Evolutionary conservation across 1,140 invertebrate species (phyloP).

Genomic region (Drosophila setifemur): DNA sequence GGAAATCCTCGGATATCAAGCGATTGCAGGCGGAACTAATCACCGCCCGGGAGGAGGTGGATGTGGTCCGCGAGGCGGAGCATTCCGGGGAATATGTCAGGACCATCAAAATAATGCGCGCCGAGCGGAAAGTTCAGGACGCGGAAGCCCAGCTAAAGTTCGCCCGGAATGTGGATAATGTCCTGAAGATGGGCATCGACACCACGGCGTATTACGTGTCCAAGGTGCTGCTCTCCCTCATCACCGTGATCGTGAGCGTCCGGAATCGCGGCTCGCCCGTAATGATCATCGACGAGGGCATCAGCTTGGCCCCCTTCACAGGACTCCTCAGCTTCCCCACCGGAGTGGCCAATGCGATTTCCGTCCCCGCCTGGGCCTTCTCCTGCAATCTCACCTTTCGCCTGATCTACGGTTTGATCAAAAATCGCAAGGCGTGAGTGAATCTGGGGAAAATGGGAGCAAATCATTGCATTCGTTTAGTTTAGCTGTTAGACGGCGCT

Average conservation of each 20-base stretch:
- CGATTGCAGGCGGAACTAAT: constrained; percentile 39
- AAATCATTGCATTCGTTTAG: constrained; percentile 8
- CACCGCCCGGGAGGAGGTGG: constrained; percentile 47
- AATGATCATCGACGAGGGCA: constrained; percentile 57
- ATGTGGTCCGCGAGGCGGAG: constrained; percentile 39
- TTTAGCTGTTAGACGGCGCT: constrained; percentile 16
- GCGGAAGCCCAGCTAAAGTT: constrained; percentile 42
- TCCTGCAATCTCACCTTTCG: constrained; percentile 74
- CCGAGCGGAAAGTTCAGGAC: constrained; percentile 60
- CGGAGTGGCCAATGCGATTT: constrained; percentile 68
- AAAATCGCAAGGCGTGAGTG: constrained; percentile 39
- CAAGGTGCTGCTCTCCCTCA: constrained; percentile 53
- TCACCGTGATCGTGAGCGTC: constrained; percentile 55
- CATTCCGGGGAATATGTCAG: constrained; percentile 59
- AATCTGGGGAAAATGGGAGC: background rate
- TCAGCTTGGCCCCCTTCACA: constrained; percentile 59
- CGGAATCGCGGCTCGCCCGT: constrained; percentile 63
- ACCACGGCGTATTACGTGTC: constrained; percentile 55
- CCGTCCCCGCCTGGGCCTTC: constrained; percentile 70
- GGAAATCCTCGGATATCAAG: background rate
- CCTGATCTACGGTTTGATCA: constrained; percentile 45
- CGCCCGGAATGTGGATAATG: constrained; percentile 20
- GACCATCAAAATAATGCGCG: constrained; percentile 70
- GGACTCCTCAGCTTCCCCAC: constrained; percentile 74
- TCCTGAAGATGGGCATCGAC: constrained; percentile 58